These are phyloP conservation scores for Aplocera efformata DNA, from an alignment of 2,888 invertebrate genomes.

Conservation along the genomic window DNA sequence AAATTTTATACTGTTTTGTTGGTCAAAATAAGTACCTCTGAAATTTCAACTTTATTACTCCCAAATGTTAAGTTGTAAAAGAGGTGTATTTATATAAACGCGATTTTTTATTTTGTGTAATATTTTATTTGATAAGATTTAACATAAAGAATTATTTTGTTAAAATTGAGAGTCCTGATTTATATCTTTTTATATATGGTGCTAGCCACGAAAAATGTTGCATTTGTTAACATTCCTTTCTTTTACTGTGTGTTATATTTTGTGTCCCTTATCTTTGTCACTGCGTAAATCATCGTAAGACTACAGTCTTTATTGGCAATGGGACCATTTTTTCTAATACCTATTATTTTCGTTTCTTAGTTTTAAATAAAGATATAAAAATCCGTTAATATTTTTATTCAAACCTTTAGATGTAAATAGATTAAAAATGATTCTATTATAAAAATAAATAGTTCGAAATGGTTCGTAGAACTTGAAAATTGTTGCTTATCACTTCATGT, in stretches of 20 bases:
- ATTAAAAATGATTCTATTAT: not conserved
- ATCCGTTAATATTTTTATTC: constrained; percentile 5
- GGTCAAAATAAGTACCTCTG: too few relatives aligned
- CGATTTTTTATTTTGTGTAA: too few relatives aligned
- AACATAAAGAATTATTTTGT: too few relatives aligned
- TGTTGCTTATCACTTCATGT: not conserved
- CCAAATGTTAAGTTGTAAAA: too few relatives aligned
- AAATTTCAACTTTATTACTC: too few relatives aligned
- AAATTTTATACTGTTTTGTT: too few relatives aligned
- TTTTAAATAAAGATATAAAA: constrained; percentile 19
- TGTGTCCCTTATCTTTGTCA: constrained; percentile 1
- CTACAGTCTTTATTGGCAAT: constrained; percentile 3
- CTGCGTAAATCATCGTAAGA: not conserved
- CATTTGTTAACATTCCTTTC: constrained; percentile 20
- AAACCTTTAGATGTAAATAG: too few relatives aligned
- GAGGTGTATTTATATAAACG: too few relatives aligned
- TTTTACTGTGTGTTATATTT: constrained; percentile 10
- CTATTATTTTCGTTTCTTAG: constrained; percentile 16
- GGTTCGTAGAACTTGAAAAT: not conserved
- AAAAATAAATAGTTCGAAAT: constrained; percentile 4
- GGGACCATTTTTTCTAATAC: constrained; percentile 9
- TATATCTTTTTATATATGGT: constrained; percentile 3
- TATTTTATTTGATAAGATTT: too few relatives aligned
- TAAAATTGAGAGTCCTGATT: not conserved
- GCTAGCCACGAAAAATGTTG: constrained; percentile 12